Percentiles rank a stretch among this genome's conserved stretches.
These are phyloP conservation scores for Harmothoe impar DNA, from an alignment of 2,888 invertebrate genomes.

Conservation along the genomic window DNA sequence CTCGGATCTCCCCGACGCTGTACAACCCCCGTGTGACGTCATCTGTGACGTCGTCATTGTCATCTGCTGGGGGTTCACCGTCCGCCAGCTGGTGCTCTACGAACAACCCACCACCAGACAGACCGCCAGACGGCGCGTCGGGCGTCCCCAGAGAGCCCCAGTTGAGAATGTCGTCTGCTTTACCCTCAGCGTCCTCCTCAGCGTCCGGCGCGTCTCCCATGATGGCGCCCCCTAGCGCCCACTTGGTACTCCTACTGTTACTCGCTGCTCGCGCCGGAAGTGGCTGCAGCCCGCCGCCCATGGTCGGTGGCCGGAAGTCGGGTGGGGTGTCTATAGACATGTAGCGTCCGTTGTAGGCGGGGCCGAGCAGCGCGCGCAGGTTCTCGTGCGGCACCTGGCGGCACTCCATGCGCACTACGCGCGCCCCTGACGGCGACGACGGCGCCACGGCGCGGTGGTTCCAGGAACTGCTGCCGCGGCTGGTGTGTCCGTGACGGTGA, in stretches of 20 bases:
- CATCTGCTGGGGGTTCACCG: background rate
- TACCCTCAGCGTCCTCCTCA: background rate
- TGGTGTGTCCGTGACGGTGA: conserved; percentile 10
- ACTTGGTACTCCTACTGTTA: background rate
- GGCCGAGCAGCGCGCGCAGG: conserved; percentile 51
- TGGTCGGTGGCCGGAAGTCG: conserved; percentile 30
- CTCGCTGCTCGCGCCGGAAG: background rate
- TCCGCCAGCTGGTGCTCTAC: background rate
- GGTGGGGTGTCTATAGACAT: conserved; percentile 62
- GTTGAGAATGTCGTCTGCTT: background rate
- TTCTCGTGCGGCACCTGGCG: background rate
- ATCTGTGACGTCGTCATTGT: background rate
- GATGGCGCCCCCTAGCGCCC: conserved; percentile 24
- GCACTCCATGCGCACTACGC: conserved; percentile 45
- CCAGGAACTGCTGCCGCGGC: background rate
- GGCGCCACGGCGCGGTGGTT: background rate
- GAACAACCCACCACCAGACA: background rate
- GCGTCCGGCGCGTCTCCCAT: conserved; percentile 33
- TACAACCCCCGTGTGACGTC: background rate
- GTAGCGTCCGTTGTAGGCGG: conserved; percentile 63
- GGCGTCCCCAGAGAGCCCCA: background rate
- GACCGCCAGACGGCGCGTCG: background rate
- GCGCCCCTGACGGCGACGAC: background rate
- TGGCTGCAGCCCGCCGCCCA: background rate
- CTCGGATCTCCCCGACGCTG: conserved; percentile 17